A percentile compares a stretch with the other conserved stretches of the same genome.
phyloP scores from a whole-genome alignment of 2,797 vertebrate species.

The Acanthiza pusilla region DNA sequence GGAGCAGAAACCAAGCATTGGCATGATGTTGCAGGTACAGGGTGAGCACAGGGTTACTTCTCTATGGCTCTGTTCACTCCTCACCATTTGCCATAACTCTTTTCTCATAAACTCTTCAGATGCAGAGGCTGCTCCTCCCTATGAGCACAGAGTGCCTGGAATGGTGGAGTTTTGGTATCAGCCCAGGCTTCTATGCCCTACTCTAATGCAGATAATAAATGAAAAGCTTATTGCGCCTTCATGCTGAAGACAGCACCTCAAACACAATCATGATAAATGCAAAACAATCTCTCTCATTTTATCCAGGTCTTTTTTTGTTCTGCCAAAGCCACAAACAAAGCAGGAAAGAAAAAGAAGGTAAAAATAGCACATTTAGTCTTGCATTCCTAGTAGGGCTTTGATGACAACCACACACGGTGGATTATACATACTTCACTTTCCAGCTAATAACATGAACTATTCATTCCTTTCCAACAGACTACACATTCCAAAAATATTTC shows the following conservation, averaged over 20 bases:
- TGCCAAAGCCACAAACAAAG: conserved; percentile 44
- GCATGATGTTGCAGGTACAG: neutral
- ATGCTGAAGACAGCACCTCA: neutral
- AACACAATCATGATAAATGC: neutral
- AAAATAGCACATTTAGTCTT: conserved; percentile 51
- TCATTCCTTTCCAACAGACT: conserved; percentile 43
- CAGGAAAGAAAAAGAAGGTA: conserved; percentile 3
- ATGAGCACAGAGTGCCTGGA: neutral
- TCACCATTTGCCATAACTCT: neutral
- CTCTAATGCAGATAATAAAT: conserved; percentile 19
- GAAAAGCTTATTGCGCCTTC: neutral
- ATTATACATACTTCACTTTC: conserved; percentile 40
- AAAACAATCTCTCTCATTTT: conserved; percentile 19
- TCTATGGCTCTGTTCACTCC: neutral
- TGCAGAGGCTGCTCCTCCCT: neutral
- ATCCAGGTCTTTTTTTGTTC: conserved; percentile 17
- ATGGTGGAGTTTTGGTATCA: neutral
- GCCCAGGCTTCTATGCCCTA: neutral
- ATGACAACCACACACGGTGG: conserved; percentile 45
- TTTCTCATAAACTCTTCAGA: neutral
- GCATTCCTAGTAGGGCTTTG: conserved; percentile 29
- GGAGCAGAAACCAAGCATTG: neutral
- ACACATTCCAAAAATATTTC: conserved; percentile 41
- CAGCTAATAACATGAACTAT: conserved; percentile 24
- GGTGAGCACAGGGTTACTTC: neutral